These are phyloP conservation scores for Nerophis ophidion DNA, from an alignment of 2,113 vertebrate species.

Conservation along the genomic window DNA sequence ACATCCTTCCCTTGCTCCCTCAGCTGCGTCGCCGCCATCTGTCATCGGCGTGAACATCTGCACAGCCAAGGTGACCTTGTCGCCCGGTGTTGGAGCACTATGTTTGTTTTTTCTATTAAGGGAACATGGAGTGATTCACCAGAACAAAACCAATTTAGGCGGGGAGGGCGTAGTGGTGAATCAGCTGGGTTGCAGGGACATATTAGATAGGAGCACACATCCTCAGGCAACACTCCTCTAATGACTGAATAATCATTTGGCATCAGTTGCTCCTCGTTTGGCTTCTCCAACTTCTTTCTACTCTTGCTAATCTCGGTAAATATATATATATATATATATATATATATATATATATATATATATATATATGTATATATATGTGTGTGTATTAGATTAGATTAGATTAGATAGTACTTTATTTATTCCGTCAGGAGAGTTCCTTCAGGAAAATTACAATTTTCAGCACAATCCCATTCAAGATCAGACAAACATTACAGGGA, in stretches of 20 bases:
- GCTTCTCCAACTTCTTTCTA: slow-evolving; percentile 41
- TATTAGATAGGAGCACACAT: slow-evolving; percentile 48
- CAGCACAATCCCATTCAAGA: too few species aligned
- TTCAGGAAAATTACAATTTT: too few species aligned
- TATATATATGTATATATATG: too few species aligned
- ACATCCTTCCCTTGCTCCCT: slow-evolving; percentile 66
- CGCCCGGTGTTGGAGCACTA: slow-evolving; percentile 70
- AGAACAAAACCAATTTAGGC: slow-evolving; percentile 56
- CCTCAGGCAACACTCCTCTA: slow-evolving; percentile 53
- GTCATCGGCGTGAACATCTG: slow-evolving; percentile 79
- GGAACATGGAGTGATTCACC: slow-evolving; percentile 62
- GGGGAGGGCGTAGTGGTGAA: slow-evolving; percentile 40
- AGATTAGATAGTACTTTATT: too few species aligned
- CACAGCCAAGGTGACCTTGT: slow-evolving; percentile 83
- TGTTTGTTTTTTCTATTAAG: slow-evolving; percentile 72
- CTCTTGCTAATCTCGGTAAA: slow-evolving; percentile 39
- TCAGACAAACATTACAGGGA: too few species aligned
- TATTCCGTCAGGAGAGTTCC: too few species aligned
- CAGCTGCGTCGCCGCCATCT: slow-evolving; percentile 72
- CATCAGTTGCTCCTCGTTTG: slow-evolving; percentile 28
- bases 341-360: too few species aligned
- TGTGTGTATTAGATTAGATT: too few species aligned
- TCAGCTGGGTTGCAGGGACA: slow-evolving; percentile 49
- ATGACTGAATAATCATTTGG: slow-evolving; percentile 57
- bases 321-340: slow-evolving; percentile 10